Evolutionary conservation across 2,888 invertebrate genomes (phyloP).

Genomic region (Teleiodes luculella): DNA sequence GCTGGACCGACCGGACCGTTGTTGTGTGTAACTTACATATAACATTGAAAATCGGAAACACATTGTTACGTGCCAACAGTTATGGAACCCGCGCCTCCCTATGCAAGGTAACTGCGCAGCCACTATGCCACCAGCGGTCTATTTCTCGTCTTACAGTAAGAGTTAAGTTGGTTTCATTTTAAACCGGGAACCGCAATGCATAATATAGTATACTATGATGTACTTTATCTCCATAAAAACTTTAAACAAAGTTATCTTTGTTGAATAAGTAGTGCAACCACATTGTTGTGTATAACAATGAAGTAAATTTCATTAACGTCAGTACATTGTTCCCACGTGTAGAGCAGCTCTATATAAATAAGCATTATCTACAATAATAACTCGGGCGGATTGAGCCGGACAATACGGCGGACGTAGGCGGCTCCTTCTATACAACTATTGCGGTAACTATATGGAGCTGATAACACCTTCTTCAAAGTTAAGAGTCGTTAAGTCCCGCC

Average conservation of each 20-base stretch:
- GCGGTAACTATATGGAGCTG: conserved; percentile 38
- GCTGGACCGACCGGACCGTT: no score
- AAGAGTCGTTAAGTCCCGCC: no score
- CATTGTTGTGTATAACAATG: conserved; percentile 21
- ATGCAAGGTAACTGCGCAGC: no score
- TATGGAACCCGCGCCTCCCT: no score
- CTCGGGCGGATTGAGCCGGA: conserved; percentile 60
- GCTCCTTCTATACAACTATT: conserved; percentile 49
- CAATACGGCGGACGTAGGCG: conserved; percentile 65
- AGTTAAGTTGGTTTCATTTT: no score
- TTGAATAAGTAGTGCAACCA: not conserved
- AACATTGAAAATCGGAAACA: no score
- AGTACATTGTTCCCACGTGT: conserved; percentile 45
- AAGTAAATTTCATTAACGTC: conserved; percentile 33
- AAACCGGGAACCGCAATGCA: no score
- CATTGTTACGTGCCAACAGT: no score
- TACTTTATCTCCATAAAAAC: not conserved
- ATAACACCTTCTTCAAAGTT: conserved; percentile 18
- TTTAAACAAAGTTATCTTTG: not conserved
- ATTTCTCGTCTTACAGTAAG: no score
- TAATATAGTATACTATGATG: no score
- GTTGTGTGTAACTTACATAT: no score
- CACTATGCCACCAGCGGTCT: no score
- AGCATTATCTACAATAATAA: conserved; percentile 71
- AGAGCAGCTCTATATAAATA: conserved; percentile 46